phyloP scores from a whole-genome alignment of 1,140 invertebrate species.

The Bemisia tabaci region DNA sequence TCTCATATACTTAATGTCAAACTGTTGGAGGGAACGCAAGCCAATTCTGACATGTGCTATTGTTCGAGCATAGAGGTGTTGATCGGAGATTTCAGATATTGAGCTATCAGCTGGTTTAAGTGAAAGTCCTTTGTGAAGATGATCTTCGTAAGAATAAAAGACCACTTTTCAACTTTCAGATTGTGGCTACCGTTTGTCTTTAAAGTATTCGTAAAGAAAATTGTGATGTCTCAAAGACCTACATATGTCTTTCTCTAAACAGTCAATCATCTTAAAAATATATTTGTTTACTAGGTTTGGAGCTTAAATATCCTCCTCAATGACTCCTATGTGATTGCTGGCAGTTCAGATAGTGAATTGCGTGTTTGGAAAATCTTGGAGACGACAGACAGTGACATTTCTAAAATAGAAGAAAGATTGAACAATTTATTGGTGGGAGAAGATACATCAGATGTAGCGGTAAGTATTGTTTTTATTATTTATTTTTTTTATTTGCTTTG shows the following conservation, averaged over 20 bases:
- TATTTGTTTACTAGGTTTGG: slow-evolving; percentile 53
- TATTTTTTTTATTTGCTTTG: slow-evolving; percentile 8
- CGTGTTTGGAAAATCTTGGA: slow-evolving; percentile 58
- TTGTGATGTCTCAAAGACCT: too few species aligned
- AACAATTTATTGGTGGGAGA: slow-evolving; percentile 27
- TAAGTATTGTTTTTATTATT: slow-evolving; percentile 21
- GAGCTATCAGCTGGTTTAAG: too few species aligned
- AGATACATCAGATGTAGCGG: slow-evolving; percentile 40
- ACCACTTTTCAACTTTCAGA: too few species aligned
- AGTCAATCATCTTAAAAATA: slow-evolving; percentile 13
- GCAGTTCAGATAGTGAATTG: slow-evolving; percentile 69
- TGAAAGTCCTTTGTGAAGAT: too few species aligned
- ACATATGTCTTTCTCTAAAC: slow-evolving; percentile 7
- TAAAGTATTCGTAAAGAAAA: too few species aligned
- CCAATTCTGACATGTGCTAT: too few species aligned
- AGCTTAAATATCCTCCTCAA: slow-evolving; percentile 62
- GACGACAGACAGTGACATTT: slow-evolving; percentile 27
- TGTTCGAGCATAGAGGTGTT: too few species aligned
- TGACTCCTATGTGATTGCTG: slow-evolving; percentile 71
- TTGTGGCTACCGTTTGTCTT: too few species aligned
- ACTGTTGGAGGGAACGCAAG: too few species aligned
- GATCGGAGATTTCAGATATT: too few species aligned
- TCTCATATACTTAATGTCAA: too few species aligned
- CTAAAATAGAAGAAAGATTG: slow-evolving; percentile 32
- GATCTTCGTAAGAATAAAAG: too few species aligned